Conservation (phyloP, 2,797 vertebrate genomes). For the Tragopan temminckii region DNA sequence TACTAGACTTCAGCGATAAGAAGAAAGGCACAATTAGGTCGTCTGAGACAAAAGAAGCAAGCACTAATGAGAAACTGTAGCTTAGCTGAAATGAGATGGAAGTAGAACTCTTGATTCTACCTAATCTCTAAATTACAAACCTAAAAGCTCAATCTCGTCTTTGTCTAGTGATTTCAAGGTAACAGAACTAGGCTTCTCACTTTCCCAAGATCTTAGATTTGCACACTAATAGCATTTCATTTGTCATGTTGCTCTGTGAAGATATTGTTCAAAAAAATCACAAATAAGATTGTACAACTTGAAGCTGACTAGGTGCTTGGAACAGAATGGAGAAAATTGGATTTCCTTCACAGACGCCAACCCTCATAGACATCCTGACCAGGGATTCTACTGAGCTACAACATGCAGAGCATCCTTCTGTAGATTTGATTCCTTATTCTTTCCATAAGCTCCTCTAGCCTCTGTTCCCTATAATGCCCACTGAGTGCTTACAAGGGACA, state of each 20-base stretch:
- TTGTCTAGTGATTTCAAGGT: neutral
- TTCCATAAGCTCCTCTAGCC: neutral
- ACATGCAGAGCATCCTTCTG: neutral
- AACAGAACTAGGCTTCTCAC: neutral
- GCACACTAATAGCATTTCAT: neutral
- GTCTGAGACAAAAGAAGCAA: rapidly evolving
- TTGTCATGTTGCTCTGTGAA: neutral
- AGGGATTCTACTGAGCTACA: neutral
- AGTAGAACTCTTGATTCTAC: neutral
- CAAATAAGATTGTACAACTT: neutral
- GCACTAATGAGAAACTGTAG: neutral
- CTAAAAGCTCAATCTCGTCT: neutral
- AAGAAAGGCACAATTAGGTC: neutral
- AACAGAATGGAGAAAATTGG: neutral
- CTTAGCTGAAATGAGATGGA: neutral
- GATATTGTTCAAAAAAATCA: neutral
- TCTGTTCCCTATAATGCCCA: neutral
- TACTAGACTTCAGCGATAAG: neutral
- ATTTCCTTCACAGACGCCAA: neutral
- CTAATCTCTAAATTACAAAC: neutral
- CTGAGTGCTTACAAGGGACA: neutral
- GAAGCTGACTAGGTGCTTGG: neutral
- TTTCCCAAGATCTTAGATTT: neutral
- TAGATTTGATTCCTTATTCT: neutral
- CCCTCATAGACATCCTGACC: neutral